A percentile compares a stretch with the other conserved stretches of the same genome.
These are phyloP conservation scores for Aegotheles bennettii DNA, from an alignment of 2,113 vertebrate species.

Conservation along the genomic window DNA sequence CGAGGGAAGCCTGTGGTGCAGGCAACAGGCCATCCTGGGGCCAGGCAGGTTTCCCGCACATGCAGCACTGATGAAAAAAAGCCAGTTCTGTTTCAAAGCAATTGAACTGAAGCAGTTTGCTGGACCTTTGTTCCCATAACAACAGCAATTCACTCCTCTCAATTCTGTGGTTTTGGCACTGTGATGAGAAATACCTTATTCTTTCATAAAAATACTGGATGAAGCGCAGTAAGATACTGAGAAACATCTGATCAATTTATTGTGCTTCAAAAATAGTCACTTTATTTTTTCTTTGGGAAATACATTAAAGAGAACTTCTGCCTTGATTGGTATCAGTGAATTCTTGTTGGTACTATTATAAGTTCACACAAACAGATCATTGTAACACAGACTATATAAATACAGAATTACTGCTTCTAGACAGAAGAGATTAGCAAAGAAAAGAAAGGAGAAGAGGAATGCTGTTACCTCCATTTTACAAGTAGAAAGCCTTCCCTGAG, in stretches of 20 bases:
- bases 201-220: background rate
- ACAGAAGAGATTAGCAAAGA: background rate
- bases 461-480: background rate
- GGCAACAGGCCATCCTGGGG: background rate
- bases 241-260: background rate
- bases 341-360: background rate
- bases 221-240: background rate
- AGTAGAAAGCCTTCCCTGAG: background rate
- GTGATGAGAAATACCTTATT: background rate
- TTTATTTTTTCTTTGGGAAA: background rate
- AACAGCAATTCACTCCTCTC: background rate
- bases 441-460: background rate
- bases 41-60: background rate
- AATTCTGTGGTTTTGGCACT: background rate
- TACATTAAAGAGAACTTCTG: background rate
- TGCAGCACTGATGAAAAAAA: background rate
- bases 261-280: background rate
- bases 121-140: constrained; percentile 26
- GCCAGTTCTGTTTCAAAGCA: background rate
- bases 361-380: background rate
- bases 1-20: background rate
- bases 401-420: background rate
- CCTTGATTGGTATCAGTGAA: background rate
- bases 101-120: background rate
- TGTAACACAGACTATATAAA: background rate